phyloP scores from a whole-genome alignment of 2,797 vertebrate species.

The Rhynchotus rufescens region DNA sequence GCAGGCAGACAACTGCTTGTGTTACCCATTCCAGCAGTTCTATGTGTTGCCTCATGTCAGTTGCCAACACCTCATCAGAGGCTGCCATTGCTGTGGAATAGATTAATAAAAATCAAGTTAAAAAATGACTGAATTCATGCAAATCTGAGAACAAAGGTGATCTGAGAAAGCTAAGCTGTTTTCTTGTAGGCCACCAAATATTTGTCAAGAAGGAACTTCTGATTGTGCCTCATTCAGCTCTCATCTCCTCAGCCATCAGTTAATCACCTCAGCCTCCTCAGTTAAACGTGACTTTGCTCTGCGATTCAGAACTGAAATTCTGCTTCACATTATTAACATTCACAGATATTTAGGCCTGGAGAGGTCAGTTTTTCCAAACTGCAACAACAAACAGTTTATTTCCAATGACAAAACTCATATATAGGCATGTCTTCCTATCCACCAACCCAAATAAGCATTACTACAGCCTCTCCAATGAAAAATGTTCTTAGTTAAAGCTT shows the following conservation, averaged over 20 bases:
- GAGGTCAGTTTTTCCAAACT: neutral
- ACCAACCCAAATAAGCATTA: neutral
- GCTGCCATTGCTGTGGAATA: accelerated
- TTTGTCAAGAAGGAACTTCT: neutral
- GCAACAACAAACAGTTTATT: neutral
- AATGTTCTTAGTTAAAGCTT: neutral
- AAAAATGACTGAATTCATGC: neutral
- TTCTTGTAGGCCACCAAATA: neutral
- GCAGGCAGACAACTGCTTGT: neutral
- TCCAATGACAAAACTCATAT: neutral
- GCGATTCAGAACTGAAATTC: neutral
- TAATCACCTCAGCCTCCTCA: neutral
- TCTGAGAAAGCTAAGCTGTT: neutral
- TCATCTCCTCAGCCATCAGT: too few relatives aligned
- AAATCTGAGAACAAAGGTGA: neutral
- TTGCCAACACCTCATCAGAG: neutral
- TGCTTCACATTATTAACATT: neutral
- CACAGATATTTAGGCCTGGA: neutral
- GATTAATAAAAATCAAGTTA: neutral
- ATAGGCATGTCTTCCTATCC: neutral
- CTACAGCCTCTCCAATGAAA: neutral
- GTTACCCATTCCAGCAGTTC: neutral
- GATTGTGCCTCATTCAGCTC: neutral
- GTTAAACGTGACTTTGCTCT: neutral
- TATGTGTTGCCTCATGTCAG: neutral